A percentile compares a stretch with the other conserved stretches of the same genome.
Evolutionary conservation across 1,140 invertebrate genomes (phyloP).

Genomic region (Tetramorium simillimum): DNA sequence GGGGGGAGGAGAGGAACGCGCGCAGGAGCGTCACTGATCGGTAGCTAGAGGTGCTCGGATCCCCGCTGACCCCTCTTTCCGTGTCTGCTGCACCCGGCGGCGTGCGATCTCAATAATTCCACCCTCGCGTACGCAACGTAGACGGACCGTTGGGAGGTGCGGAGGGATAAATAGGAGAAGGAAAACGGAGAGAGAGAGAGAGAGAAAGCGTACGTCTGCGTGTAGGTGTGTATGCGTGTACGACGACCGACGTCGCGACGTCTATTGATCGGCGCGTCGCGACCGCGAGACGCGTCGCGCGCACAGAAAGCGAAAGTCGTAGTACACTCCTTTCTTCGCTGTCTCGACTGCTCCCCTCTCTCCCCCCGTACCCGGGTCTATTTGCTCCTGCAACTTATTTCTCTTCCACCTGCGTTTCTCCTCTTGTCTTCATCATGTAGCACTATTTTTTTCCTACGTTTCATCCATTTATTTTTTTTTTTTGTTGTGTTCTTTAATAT

Average conservation of each 20-base stretch:
- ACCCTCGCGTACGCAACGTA: constrained; percentile 69
- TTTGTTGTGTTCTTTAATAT: neutral
- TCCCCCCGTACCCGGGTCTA: neutral
- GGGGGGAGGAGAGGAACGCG: constrained; percentile 5
- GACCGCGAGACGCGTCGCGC: constrained; percentile 77
- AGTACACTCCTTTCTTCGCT: constrained; percentile 73
- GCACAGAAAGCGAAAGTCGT: constrained; percentile 81
- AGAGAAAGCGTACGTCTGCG: neutral
- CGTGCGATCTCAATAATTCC: constrained; percentile 72
- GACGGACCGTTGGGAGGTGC: constrained; percentile 2
- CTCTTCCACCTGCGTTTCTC: constrained; percentile 40
- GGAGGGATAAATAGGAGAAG: constrained; percentile 45
- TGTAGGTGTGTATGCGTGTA: neutral
- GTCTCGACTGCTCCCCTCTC: constrained; percentile 68
- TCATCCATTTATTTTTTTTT: neutral
- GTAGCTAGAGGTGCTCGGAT: constrained; percentile 65
- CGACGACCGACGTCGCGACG: constrained; percentile 67
- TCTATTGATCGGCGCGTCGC: constrained; percentile 81
- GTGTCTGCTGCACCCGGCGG: constrained; percentile 45
- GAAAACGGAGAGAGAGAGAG: constrained; percentile 32
- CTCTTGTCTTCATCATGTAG: constrained; percentile 55
- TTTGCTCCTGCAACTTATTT: constrained; percentile 39
- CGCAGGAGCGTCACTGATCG: constrained; percentile 64
- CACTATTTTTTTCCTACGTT: neutral
- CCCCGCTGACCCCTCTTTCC: constrained; percentile 22